Evolutionary conservation across 2,113 vertebrate species (phyloP).

Genomic region (Glareola pratincola): DNA sequence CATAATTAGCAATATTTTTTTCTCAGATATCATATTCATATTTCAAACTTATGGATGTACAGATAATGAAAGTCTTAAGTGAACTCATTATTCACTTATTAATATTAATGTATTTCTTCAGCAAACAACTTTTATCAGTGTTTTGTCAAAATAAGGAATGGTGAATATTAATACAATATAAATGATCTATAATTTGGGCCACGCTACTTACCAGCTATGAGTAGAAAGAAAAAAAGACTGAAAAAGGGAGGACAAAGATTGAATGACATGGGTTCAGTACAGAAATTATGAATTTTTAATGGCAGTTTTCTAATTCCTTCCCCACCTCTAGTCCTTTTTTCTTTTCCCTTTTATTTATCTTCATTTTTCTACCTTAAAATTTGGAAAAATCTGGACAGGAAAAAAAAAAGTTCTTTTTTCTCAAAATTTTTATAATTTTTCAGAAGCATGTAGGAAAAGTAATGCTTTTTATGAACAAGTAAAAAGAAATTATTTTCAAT

Average conservation of each 20-base stretch:
- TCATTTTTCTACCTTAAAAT: not conserved
- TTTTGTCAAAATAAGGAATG: constrained; percentile 42
- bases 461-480: not conserved
- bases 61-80: constrained; percentile 33
- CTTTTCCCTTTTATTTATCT: not conserved
- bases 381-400: not conserved
- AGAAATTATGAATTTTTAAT: not conserved
- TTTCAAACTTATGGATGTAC: constrained; percentile 27
- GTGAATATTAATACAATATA: constrained; percentile 10
- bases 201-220: not conserved
- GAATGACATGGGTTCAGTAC: not conserved
- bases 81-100: constrained; percentile 31
- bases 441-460: not conserved
- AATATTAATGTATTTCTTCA: constrained; percentile 48
- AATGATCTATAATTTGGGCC: not conserved
- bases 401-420: not conserved
- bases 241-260: not conserved
- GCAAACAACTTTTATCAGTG: constrained; percentile 26
- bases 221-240: not conserved
- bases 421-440: not conserved
- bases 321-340: not conserved
- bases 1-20: constrained; percentile 11
- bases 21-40: not conserved
- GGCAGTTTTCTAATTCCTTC: not conserved
- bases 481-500: not conserved